Base-by-base conservation (phyloP, 2,888 invertebrate genomes). In the Ceramica pisi region DNA sequence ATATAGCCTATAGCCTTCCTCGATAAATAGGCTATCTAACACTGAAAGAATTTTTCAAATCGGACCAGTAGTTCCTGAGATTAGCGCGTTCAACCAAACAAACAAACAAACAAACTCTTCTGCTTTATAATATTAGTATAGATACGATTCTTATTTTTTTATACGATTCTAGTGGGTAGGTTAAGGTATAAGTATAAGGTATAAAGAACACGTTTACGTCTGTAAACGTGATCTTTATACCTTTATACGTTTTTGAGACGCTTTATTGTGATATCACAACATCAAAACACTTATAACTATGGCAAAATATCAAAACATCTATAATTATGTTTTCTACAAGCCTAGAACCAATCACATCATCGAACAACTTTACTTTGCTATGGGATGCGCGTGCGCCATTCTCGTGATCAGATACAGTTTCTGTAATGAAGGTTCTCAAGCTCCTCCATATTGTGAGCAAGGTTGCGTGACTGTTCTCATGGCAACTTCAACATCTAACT, bases 381-480 rank as follows among this genome's bases (percentile, higher is more conserved):
- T 67, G 48, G 71, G 67, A 80, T 75, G 71, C 55, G 62, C 72
- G 7, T 46, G 48, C 64, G 64, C 71, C n/a, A 62, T 64, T 71
- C 68, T 71, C 41, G 44, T 70, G 59, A 75, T 75, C 59, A 75
- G 67, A 71, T 67, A 74, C 69, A 78, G 69, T 84, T 84, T 80
- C 76, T 62, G 38, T 65, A 51, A 21, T 16, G 46, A 66, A 75
- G 67, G 66, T 76, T 84, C 83, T 80, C 80, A 82, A 70, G 78
- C 75, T 73, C 70, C 67, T 56, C 21, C 35, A 65, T 63, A 87
- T 84, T 86, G 85, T 86, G 75, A 80, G 76, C 78, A 75, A 66
- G 79, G 35, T 70, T 59, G 77, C 80, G 75, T 82, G 80, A 75
- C 79, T 68, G 74, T 78, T 86, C 78, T 73, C 86, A 86, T 78